phyloP scores from a whole-genome alignment of 35 echinoderm and acorn worm genomes.

The Apostichopus californicus region DNA sequence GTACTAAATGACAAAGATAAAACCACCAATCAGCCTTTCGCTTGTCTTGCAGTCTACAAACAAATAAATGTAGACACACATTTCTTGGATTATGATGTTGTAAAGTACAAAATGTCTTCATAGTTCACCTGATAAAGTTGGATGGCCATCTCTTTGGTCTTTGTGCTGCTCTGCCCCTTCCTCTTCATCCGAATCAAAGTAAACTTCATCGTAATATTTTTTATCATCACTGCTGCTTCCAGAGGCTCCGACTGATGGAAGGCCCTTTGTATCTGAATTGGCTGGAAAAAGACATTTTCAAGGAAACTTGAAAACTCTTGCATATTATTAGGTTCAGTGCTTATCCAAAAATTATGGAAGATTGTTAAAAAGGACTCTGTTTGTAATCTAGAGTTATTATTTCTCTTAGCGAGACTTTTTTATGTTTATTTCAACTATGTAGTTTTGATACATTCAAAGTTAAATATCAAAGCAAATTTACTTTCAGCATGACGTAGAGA shows the following conservation, averaged over 20 bases:
- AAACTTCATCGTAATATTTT: conserved; percentile 86
- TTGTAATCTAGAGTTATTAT: no score
- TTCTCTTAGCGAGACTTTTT: no score
- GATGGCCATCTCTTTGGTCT: neutral
- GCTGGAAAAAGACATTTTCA: conserved; percentile 8
- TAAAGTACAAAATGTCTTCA: no score
- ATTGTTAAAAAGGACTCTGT: no score
- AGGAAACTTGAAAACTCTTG: no score
- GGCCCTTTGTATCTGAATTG: neutral
- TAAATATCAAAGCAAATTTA: no score
- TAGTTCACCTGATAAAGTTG: neutral
- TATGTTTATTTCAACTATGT: no score
- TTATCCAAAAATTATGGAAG: no score
- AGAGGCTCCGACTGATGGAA: neutral
- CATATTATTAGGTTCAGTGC: no score
- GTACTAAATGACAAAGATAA: no score
- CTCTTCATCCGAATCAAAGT: conserved; percentile 96
- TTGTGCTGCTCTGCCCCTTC: conserved; percentile 24
- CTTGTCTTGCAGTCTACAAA: neutral
- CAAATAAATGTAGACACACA: neutral
- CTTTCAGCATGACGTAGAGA: neutral
- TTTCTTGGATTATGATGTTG: neutral
- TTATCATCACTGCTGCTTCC: neutral
- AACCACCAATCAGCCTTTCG: no score
- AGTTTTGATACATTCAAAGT: no score